Evolutionary conservation across 2,888 invertebrate genomes (phyloP).

Genomic region (Xestia rhomboidea): DNA sequence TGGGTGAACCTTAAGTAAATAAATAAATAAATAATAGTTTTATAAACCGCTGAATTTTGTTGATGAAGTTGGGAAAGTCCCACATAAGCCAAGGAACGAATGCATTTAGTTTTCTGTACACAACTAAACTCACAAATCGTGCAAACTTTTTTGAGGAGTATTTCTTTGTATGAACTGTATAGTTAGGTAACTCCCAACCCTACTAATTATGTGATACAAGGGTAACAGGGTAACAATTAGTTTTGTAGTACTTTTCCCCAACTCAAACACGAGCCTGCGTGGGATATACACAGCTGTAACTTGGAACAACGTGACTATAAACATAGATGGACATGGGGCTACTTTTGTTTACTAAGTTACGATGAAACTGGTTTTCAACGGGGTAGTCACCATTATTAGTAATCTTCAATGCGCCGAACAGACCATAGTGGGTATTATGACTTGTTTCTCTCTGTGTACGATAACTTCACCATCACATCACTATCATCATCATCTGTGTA

Average conservation of each 20-base stretch:
- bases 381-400: neutral
- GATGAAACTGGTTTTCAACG: neutral
- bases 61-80: neutral
- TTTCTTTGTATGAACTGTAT: neutral
- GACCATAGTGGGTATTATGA: neutral
- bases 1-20: too few relatives aligned
- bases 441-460: too few relatives aligned
- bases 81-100: neutral
- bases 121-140: neutral
- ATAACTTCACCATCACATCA: too few relatives aligned
- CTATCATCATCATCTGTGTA: too few relatives aligned
- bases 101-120: neutral
- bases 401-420: neutral
- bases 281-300: slow-evolving; percentile 29
- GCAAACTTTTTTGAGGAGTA: neutral
- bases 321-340: neutral
- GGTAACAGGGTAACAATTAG: slow-evolving; percentile 49
- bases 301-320: neutral
- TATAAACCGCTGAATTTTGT: neutral
- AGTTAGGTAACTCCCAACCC: neutral
- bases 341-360: neutral
- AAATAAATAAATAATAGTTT: too few relatives aligned
- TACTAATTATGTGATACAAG: slow-evolving; percentile 14
- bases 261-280: slow-evolving; percentile 36
- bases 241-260: slow-evolving; percentile 38